Base-by-base conservation (phyloP, 2,888 invertebrate species). In the Idaea dimidiata region DNA sequence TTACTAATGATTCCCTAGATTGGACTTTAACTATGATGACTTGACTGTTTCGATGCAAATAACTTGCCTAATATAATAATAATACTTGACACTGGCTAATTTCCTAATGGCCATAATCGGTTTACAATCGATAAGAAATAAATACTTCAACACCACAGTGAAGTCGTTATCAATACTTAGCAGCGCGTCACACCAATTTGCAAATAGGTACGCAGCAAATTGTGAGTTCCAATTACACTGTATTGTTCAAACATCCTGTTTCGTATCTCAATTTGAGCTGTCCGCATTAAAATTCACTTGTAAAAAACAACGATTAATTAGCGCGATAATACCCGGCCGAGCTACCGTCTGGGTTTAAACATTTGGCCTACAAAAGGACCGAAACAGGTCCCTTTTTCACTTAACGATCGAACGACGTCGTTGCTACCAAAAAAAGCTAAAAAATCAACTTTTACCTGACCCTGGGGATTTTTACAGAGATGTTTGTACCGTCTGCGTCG, bases 341-440 rank as follows among this genome's bases (percentile, higher is more conserved):
- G 89, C 90, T 90, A 90, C 90, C 83, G 89, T 81, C 86, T 72
- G 68, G 75, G 75, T 76, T 79, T 72, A 64, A 73, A 76, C 73
- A 72, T 76, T 75, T 82, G 79, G 77, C 76, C 74, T 75, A 77
- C 89, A 90, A 90, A 88, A 78, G 83, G 62, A 81, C 91, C 90
- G 89, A 88, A 88, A 89, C 89, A 68, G 85, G 88, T 84, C 84
- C 43, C 43, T 84, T 81, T 85, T 87, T 84, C 84, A 82, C 83
- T 87, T 91, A 91, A 91, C 88, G 91, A 89, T 78, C 84, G 78
- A 73, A 75, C 80, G 70, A 75, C 74, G 76, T 73, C 71, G 70
- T 64, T 62, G 85, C 87, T 83, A 83, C 85, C 84, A 89, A 89
- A 90, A 88, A 89, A 87, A 81, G 76, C 54, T 80, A 85, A 88